A percentile compares a stretch with the other conserved stretches of the same genome.
Conservation (phyloP, 2,888 invertebrate genomes). For the Phorcus lineatus region DNA sequence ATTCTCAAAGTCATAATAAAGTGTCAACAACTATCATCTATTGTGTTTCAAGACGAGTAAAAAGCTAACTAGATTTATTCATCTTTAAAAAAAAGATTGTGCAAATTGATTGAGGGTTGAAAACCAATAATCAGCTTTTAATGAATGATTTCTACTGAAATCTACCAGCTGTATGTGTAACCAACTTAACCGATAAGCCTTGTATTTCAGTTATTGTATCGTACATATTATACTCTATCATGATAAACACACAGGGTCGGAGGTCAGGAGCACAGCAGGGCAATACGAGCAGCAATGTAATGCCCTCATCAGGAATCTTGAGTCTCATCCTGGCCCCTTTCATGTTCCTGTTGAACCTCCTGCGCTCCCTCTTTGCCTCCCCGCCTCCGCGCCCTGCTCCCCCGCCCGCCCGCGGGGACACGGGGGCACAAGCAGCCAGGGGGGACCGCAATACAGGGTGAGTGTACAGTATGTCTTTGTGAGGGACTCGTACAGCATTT, state of each 20-base stretch:
- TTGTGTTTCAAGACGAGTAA: no score
- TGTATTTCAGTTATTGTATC: no score
- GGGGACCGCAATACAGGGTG: constrained; percentile 30
- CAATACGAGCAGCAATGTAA: constrained; percentile 7
- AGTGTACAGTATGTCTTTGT: neutral
- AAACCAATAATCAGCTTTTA: no score
- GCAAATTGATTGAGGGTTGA: no score
- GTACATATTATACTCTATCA: no score
- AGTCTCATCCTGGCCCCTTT: constrained; percentile 81
- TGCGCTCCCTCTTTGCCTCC: constrained; percentile 74
- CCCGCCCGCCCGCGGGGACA: neutral
- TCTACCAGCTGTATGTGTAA: no score
- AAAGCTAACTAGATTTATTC: no score
- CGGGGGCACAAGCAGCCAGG: constrained; percentile 32
- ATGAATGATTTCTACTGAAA: no score
- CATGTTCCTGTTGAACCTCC: constrained; percentile 79
- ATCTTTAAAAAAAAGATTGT: no score
- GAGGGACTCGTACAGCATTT: neutral
- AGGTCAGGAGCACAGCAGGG: neutral
- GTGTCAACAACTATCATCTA: no score
- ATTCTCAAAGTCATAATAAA: no score
- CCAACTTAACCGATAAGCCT: no score
- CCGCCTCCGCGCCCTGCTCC: neutral
- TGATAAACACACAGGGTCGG: constrained; percentile 3
- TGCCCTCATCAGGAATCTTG: constrained; percentile 76